Conservation (phyloP, 2,888 invertebrate species). For the Brachypalpus laphriformis region DNA sequence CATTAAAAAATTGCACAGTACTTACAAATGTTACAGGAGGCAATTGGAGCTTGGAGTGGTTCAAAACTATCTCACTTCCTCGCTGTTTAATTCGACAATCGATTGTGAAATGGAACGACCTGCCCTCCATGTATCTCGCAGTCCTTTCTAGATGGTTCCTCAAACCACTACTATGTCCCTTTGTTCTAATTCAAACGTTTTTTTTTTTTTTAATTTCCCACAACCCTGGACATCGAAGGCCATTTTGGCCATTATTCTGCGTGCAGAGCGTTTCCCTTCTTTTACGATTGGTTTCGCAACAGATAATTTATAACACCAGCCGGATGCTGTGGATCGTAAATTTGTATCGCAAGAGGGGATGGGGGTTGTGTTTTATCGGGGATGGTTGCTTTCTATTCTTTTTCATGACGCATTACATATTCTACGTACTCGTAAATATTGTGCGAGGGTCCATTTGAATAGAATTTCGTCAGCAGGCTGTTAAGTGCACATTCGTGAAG, state of each 20-base stretch:
- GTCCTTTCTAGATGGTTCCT: no score
- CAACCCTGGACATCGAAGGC: slow-evolving; percentile 1
- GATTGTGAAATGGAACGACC: no score
- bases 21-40: no score
- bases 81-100: no score
- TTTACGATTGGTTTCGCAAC: slow-evolving; percentile 28
- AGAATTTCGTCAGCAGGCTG: slow-evolving; percentile 10
- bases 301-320: slow-evolving; percentile 32
- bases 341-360: slow-evolving; percentile 11
- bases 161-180: background rate
- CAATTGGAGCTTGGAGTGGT: no score
- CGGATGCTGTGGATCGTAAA: slow-evolving; percentile 37
- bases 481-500: slow-evolving; percentile 14
- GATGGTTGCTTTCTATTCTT: background rate
- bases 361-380: slow-evolving; percentile 7
- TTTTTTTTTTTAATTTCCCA: background rate
- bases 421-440: background rate
- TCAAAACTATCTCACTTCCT: no score
- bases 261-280: background rate
- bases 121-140: no score
- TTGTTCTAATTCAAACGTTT: background rate
- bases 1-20: no score
- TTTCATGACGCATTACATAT: slow-evolving; percentile 17
- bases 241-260: background rate
- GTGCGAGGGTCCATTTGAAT: slow-evolving; percentile 21